These are phyloP conservation scores for Calliphora vomitoria DNA, from an alignment of 2,888 invertebrate species.

Conservation along the genomic window DNA sequence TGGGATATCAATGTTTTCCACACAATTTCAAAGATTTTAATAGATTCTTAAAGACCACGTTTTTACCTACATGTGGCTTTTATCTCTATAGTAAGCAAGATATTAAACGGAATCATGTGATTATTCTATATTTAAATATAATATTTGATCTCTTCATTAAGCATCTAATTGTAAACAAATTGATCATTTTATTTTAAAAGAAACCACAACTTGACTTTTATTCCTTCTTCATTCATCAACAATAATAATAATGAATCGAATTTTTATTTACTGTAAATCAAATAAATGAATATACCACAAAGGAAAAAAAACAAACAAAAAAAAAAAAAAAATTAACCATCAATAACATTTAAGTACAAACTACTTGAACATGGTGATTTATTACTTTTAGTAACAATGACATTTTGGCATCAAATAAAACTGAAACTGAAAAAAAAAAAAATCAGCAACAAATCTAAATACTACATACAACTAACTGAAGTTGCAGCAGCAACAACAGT, in stretches of 20 bases:
- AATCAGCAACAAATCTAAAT: conserved; percentile 44
- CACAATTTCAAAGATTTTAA: too few relatives aligned
- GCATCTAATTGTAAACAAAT: neutral
- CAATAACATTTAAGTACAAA: conserved; percentile 73
- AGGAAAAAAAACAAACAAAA: conserved; percentile 2
- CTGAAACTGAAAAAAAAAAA: conserved; percentile 14
- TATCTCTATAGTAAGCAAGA: too few relatives aligned
- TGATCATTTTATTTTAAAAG: conserved; percentile 4
- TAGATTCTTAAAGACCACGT: too few relatives aligned
- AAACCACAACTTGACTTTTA: conserved; percentile 37
- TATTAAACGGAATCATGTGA: too few relatives aligned
- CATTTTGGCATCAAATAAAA: conserved; percentile 69
- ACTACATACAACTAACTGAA: conserved; percentile 17
- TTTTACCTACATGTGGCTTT: too few relatives aligned
- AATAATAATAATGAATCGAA: conserved; percentile 62
- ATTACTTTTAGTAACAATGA: conserved; percentile 68
- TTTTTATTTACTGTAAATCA: conserved; percentile 72
- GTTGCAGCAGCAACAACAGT: conserved; percentile 11
- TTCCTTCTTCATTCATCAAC: conserved; percentile 34
- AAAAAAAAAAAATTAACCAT: conserved; percentile 68
- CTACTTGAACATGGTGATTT: conserved; percentile 68
- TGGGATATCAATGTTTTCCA: too few relatives aligned
- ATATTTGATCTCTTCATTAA: too few relatives aligned
- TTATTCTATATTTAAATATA: too few relatives aligned
- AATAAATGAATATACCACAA: conserved; percentile 53